Conservation (phyloP, 2,113 vertebrate species). For the Mellivora capensis region DNA sequence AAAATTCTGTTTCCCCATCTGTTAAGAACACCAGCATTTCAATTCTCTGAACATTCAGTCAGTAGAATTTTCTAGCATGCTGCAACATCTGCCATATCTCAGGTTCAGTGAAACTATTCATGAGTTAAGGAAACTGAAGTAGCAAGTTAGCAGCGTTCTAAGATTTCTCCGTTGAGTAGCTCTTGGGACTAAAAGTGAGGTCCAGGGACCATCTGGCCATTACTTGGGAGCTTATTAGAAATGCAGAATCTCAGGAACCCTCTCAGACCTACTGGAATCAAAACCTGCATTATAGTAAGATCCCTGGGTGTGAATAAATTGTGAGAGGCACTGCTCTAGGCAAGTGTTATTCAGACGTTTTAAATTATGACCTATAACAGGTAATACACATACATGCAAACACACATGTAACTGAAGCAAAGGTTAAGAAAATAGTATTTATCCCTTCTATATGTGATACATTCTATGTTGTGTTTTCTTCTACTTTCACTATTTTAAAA, state of each 20-base stretch:
- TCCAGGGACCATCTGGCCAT: neutral
- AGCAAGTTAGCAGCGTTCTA: neutral
- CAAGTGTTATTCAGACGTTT: neutral
- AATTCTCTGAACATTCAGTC: neutral
- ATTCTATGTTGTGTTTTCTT: slow-evolving; percentile 8
- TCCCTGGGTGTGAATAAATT: neutral
- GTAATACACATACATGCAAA: neutral
- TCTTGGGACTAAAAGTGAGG: neutral
- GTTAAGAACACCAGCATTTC: neutral
- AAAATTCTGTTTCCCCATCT: neutral
- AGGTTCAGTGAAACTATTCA: neutral
- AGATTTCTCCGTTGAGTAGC: neutral
- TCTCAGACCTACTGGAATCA: neutral
- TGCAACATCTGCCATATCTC: neutral
- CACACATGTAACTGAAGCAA: neutral
- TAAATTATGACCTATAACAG: neutral
- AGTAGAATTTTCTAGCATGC: neutral
- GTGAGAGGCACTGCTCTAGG: neutral
- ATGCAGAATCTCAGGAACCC: neutral
- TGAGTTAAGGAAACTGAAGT: neutral
- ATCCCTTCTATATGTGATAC: neutral
- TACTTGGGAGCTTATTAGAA: neutral
- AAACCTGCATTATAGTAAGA: neutral
- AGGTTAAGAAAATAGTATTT: slow-evolving; percentile 11
- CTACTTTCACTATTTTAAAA: neutral